Evolutionary conservation across 2,797 vertebrate genomes (phyloP), one percentile per base, ranked within the genome.

Genomic region (Melopsittacus undulatus): DNA sequence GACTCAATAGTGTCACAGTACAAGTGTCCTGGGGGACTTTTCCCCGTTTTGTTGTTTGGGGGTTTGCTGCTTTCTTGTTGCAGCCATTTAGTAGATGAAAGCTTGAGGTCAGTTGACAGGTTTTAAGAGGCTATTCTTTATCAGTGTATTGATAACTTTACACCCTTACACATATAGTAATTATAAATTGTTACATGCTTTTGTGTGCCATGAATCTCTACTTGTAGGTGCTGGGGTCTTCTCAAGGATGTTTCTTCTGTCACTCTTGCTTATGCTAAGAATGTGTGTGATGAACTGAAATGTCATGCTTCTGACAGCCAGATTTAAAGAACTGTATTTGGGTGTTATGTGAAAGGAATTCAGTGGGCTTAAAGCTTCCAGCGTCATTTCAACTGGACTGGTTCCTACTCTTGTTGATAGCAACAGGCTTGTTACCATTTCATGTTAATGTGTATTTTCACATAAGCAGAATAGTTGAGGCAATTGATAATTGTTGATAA

Each of bases 361-460:
- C 13, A 16, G 0, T 30, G 76, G 29, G 4, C 75, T 87, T 68
- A 46, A 81, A 86, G 49, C 52, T 77, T 81, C 57, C 22, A 15
- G 21, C 34, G 13, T 43, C 74, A 84, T 89, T 76, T 57, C 81
- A 89, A 21, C 51, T 73, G 24, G 51, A 18, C 29, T 32, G 2
- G 0, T 46, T 94, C 52, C 76, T 86, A 36, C 36, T 83, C 14
- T 40, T 62, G 34, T 22, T 91, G 80, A 54, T 56, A 75, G 40
- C 66, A 90, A 26, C 18, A 29, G 56, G 30, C 62, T 5, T 59
- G 46, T 81, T 29, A 83, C 42, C 74, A 29, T 59, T 88, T 45
- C 68, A 18, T 40, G 46, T 22, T 45, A 45, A 62, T 88, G 29
- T 62, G 72, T 92, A 24, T 86, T 87, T 94, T 66, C 66, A 49